phyloP scores from a whole-genome alignment of 2,113 vertebrate genomes.

The Promerops cafer region DNA sequence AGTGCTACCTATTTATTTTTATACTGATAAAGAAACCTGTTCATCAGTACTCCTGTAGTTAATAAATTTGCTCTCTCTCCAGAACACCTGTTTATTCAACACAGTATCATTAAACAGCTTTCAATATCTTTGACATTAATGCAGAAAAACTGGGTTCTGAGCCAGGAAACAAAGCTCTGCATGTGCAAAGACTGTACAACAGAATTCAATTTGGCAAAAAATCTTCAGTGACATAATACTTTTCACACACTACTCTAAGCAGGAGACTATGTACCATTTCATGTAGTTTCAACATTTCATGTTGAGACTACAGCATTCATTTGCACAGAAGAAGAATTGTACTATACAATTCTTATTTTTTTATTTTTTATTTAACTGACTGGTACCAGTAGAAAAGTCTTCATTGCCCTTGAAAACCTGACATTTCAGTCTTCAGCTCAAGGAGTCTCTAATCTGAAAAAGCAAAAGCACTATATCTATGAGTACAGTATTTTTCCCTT shows the following conservation, averaged over 20 bases:
- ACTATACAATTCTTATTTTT: not conserved
- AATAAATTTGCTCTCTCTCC: not conserved
- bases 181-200: not conserved
- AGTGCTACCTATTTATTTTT: not conserved
- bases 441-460: not conserved
- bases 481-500: not conserved
- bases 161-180: not conserved
- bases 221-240: not conserved
- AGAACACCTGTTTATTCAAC: not conserved
- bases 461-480: not conserved
- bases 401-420: constrained; percentile 15
- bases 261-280: not conserved
- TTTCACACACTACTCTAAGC: not conserved
- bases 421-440: not conserved
- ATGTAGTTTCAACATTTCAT: not conserved
- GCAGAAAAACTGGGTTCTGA: not conserved
- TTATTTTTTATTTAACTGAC: not conserved
- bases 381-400: not conserved
- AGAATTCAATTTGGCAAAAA: not conserved
- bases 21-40: not conserved
- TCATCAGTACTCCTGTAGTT: not conserved
- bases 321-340: not conserved
- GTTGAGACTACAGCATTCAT: not conserved
- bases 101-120: not conserved
- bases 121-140: not conserved